Base-by-base conservation (phyloP, 2,888 invertebrate species). In the Diogma glabrata region DNA sequence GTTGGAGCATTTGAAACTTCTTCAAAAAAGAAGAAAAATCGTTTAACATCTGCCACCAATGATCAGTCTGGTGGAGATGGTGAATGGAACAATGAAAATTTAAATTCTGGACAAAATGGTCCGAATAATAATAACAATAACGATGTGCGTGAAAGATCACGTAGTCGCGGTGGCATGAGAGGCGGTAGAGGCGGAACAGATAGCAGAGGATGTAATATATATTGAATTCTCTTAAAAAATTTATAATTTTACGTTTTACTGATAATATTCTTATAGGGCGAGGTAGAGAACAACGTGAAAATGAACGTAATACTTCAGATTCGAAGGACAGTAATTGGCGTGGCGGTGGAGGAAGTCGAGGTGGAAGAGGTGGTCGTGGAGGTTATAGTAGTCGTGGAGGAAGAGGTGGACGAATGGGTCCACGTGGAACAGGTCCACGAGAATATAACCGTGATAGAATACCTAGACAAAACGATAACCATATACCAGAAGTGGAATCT, bases 21-120 rank as follows among this genome's bases (percentile, higher is more conserved):
- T 51, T 85, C 87, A 57, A 89, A 89, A 73, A 91, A 90, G 75
- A 89, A 88, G 76, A 90, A 87, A 72, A 84, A 82, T 65, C 77
- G 81, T 62, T 81, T 83, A 52, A 75, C 80, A 26, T 75, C 76
- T 58, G 69, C 75, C 55, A 72, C 74, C 55, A 71, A 71, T 55
- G 76, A 74, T 60, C 71, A 69, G 49, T 63, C 67, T 57, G 71
- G 70, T 30, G 74, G 73, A 57, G 75, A 75, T 48, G 73, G 63
- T 51, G 69, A 67, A 38, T 67, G 64, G 64, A n/a, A n/a, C n/a
- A 69, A 69, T 60, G 60, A 60, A 16, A 67, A 66, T 57, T 64
- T 65, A 26, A 50, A 46, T 22, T 48, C 48, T 22, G 47, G 47
- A 17, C 30, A 48, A 20, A 46, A 22, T 22, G 46, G 46, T 3